Evolutionary conservation across 2,113 vertebrate genomes (phyloP).

Genomic region (Hyperopisus bebe): DNA sequence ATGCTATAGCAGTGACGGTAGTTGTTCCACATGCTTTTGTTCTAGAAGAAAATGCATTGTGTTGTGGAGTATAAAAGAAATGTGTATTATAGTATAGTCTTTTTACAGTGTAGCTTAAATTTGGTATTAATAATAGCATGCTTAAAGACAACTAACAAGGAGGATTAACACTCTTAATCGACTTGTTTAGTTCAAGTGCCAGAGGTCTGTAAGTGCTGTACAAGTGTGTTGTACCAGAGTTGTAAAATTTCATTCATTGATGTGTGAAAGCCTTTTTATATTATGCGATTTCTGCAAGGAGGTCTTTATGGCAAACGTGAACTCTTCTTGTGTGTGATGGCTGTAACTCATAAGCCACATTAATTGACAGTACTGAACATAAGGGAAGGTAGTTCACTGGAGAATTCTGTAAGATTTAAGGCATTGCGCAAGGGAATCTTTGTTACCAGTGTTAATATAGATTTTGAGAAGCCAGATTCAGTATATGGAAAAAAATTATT

Average conservation of each 20-base stretch:
- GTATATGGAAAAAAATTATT: not conserved
- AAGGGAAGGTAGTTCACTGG: not conserved
- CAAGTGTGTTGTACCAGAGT: not conserved
- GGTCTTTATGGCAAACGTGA: not conserved
- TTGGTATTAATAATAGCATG: not conserved
- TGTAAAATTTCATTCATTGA: slow-evolving; percentile 3
- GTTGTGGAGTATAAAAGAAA: not conserved
- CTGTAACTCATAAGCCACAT: not conserved
- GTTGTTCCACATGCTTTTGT: not conserved
- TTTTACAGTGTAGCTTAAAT: not conserved
- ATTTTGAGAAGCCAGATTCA: not conserved
- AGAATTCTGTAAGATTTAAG: not conserved
- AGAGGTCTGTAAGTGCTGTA: not conserved
- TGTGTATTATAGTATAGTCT: not conserved
- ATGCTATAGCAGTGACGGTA: not conserved
- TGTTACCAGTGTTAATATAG: not conserved
- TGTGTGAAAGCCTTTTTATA: slow-evolving; percentile 1
- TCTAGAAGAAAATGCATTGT: not conserved
- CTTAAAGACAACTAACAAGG: not conserved
- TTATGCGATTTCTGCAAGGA: not conserved
- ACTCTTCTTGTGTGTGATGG: not conserved
- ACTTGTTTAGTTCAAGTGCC: not conserved
- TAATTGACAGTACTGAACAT: not conserved
- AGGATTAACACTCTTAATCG: not conserved
- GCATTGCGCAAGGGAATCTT: not conserved